Evolutionary conservation across 2,113 vertebrate genomes (phyloP).

Genomic region (Cranoglanis bouderius): DNA sequence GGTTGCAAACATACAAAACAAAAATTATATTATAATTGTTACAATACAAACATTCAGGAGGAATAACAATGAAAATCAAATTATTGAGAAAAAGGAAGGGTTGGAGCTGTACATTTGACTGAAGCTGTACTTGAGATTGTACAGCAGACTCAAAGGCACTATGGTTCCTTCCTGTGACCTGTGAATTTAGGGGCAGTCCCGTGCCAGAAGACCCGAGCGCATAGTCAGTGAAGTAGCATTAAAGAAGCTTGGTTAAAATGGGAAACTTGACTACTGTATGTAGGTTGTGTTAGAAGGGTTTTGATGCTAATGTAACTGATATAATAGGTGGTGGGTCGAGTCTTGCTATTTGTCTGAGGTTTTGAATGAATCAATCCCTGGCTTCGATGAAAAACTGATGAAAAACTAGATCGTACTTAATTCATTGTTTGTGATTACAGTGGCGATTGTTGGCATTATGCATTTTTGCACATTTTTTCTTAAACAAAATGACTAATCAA

Average conservation of each 20-base stretch:
- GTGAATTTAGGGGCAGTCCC: neutral
- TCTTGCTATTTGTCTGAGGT: neutral
- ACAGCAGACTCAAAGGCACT: neutral
- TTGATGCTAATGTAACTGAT: neutral
- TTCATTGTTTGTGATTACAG: neutral
- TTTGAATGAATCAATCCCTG: neutral
- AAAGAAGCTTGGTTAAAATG: neutral
- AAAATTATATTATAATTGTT: neutral
- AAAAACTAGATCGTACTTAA: neutral
- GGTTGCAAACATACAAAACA: neutral
- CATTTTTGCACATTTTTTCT: neutral
- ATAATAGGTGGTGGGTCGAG: neutral
- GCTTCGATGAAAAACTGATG: neutral
- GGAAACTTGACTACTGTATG: neutral
- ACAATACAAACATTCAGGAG: neutral
- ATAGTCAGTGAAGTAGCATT: neutral
- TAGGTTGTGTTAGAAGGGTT: neutral
- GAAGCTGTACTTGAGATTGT: neutral
- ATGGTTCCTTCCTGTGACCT: conserved; percentile 13
- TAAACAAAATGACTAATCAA: no score
- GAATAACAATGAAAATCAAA: neutral
- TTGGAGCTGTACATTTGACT: neutral
- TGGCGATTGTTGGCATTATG: neutral
- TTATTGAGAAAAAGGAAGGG: neutral
- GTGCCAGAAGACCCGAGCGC: neutral